A percentile compares a stretch with the other conserved stretches of the same genome.
phyloP scores from a whole-genome alignment of 2,888 invertebrate genomes.

The Timema podura region DNA sequence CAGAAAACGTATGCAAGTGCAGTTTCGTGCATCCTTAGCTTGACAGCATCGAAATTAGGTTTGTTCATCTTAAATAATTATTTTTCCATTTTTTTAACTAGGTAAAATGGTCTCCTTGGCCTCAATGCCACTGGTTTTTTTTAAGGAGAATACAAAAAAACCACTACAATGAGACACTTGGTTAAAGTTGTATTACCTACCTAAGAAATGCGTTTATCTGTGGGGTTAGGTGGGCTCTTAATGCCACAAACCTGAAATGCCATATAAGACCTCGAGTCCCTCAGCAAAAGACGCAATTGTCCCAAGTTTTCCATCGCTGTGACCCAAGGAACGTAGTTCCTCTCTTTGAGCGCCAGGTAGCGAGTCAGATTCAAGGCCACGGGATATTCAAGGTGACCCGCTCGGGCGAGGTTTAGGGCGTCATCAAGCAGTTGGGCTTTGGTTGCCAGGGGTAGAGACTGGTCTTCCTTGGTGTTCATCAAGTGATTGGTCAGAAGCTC shows the following conservation, averaged over 20 bases:
- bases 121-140: no score
- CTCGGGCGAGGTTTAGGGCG: slow-evolving; percentile 71
- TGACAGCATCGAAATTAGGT: no score
- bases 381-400: slow-evolving; percentile 60
- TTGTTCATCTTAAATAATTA: no score
- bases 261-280: slow-evolving; percentile 46
- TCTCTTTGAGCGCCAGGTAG: slow-evolving; percentile 56
- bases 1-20: no score
- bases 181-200: no score
- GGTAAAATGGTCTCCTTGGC: no score
- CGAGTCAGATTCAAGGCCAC: slow-evolving; percentile 59
- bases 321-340: slow-evolving; percentile 64
- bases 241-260: slow-evolving; percentile 50
- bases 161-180: no score
- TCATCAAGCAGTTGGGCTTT: slow-evolving; percentile 88
- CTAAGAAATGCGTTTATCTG: no score
- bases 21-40: no score
- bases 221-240: no score
- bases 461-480: slow-evolving; percentile 56
- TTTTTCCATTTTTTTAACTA: no score
- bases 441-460: slow-evolving; percentile 60
- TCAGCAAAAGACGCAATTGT: neutral
- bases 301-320: slow-evolving; percentile 45
- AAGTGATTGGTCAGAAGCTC: slow-evolving; percentile 41
- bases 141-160: no score